phyloP scores from a whole-genome alignment of 2,113 vertebrate species.

The Burhinus bistriatus region DNA sequence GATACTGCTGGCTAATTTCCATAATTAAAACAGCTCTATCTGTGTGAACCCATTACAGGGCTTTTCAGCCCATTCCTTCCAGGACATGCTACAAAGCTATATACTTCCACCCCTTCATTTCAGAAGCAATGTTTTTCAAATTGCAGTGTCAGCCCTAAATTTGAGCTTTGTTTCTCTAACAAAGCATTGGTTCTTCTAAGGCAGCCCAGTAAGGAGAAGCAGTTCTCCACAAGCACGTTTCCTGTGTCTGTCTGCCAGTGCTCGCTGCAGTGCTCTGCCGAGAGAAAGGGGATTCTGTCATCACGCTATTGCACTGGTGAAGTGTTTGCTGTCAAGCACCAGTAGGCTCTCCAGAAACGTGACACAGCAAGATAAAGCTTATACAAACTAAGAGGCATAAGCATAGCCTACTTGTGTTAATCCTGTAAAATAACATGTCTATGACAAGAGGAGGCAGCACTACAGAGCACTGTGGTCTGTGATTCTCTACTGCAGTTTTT shows the following conservation, averaged over 20 bases:
- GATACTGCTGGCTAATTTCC: accelerated
- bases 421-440: neutral
- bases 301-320: neutral
- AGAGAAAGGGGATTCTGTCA: neutral
- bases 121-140: neutral
- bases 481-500: neutral
- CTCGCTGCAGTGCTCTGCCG: accelerated
- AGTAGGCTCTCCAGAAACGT: conserved; percentile 16
- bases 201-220: neutral
- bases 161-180: neutral
- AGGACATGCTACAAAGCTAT: neutral
- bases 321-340: conserved; percentile 6
- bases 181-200: neutral
- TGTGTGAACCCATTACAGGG: neutral
- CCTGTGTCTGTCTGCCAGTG: neutral
- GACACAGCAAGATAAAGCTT: conserved; percentile 7
- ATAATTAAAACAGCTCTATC: neutral
- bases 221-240: neutral
- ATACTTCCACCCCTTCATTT: neutral
- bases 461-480: accelerated
- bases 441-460: neutral
- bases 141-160: neutral
- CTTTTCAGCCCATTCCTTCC: neutral
- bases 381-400: conserved; percentile 7
- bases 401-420: conserved; percentile 34